Conservation (phyloP, 2,888 invertebrate species). For the Sinodicranocentrus sp. region DNA sequence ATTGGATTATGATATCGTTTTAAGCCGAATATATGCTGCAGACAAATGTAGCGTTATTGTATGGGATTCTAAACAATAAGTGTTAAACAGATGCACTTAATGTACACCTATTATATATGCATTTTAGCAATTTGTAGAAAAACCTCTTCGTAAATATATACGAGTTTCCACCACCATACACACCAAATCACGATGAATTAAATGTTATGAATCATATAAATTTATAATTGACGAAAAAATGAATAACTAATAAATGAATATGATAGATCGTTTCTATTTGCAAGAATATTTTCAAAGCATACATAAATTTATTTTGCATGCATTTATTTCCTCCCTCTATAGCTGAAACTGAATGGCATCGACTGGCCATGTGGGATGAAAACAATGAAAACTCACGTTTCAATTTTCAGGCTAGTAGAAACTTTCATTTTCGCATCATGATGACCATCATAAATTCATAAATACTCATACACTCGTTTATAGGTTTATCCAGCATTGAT, state of each 20-base stretch:
- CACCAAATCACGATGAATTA: constrained; percentile 1
- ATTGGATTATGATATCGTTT: not conserved
- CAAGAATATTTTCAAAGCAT: too few species aligned
- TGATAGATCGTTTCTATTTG: not conserved
- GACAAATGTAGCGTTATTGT: not conserved
- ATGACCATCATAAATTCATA: too few species aligned
- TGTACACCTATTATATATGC: not conserved
- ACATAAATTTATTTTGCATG: too few species aligned
- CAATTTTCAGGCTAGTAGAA: too few species aligned
- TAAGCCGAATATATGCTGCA: not conserved
- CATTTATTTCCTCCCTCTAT: too few species aligned
- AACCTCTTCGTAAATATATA: not conserved
- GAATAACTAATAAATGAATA: not conserved
- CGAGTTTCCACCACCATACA: not conserved
- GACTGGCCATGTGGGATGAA: too few species aligned
- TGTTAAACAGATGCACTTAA: not conserved
- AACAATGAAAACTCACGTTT: too few species aligned
- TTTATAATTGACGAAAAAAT: constrained; percentile 28
- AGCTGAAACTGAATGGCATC: too few species aligned
- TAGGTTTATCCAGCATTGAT: too few species aligned
- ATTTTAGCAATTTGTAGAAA: too few species aligned
- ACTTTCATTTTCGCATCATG: too few species aligned
- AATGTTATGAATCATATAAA: constrained; percentile 25
- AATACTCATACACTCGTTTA: too few species aligned
- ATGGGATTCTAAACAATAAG: constrained; percentile 4